Evolutionary conservation across 2,113 vertebrate species (phyloP), one percentile per base, ranked within the genome.

Genomic region (Aramus guarauna): DNA sequence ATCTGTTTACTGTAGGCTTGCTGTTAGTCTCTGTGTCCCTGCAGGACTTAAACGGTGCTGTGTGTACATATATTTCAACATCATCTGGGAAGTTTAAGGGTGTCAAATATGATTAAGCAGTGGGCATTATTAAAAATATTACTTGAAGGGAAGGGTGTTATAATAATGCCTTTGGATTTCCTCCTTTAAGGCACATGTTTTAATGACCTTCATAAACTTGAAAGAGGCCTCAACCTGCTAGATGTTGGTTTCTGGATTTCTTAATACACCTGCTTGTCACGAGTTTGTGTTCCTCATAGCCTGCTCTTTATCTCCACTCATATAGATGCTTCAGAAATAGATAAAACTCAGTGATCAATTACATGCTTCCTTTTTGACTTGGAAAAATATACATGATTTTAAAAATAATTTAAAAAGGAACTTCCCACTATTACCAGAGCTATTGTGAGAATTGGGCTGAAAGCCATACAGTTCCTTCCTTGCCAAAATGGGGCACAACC

Each of bases 401-500:
- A 85, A 85, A 92, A 90, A 56, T 22, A 84, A 60, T 77, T 88
- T 79, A 14, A 80, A 90, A 56, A 60, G 24, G 60, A 91, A 41
- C 27, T 89, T 92, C 56, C 86, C 53, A 73, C 85, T 90, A 76
- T 96, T 96, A 92, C 77, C 34, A 88, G 20, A 6, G 55, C 83
- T 93, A 30, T 32, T 83, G 62, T 96, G 74, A 92, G 81, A 63
- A 63, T 1, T 32, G 81, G 94, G 93, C 75, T 90, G 86, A 92
- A 71, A 91, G 18, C 75, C 50, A 43, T 24, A 8, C 52, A 81
- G 41, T 60, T 89, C 4, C 4, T 78, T 47, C 55, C 96, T 91
- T 95, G 94, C 93, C 97, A 91, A 94, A 90, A 75, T 45, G 87
- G 37, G 92, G 55, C 77, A 96, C 92, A 93, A 95, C 93, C 95